A percentile compares a stretch with the other conserved stretches of the same genome.
Conservation (phyloP, 2,797 vertebrate genomes). For the Salmo trutta region DNA sequence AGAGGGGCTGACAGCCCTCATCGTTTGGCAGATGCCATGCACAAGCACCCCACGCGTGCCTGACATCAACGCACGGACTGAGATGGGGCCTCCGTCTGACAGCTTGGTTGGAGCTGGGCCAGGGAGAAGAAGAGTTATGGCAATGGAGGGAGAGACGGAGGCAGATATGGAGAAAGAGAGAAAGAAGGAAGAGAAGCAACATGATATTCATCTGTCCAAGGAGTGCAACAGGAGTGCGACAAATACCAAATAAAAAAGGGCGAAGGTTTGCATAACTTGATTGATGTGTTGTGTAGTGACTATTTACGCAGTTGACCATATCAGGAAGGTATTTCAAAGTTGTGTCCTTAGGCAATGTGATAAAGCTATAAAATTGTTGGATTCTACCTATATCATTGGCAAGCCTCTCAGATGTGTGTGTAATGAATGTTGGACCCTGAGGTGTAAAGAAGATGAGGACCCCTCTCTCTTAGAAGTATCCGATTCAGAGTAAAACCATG, state of each 20-base stretch:
- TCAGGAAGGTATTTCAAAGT: conserved; percentile 40
- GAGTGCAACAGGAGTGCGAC: conserved; percentile 59
- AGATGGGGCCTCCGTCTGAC: conserved; percentile 64
- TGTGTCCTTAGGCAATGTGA: conserved; percentile 41
- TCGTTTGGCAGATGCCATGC: conserved; percentile 56
- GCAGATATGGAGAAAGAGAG: conserved; percentile 11
- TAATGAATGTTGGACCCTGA: conserved; percentile 44
- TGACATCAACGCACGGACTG: conserved; percentile 1
- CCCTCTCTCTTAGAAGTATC: neutral
- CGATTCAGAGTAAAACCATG: conserved; percentile 47
- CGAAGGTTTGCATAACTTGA: conserved; percentile 53
- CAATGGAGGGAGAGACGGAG: conserved; percentile 21
- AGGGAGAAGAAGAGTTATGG: conserved; percentile 40
- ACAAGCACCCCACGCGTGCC: conserved; percentile 23
- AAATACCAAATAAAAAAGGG: conserved; percentile 55
- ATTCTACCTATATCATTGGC: conserved; percentile 55
- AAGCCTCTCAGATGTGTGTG: conserved; percentile 33
- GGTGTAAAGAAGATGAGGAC: conserved; percentile 48
- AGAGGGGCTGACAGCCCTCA: conserved; percentile 48
- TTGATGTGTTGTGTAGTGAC: conserved; percentile 50
- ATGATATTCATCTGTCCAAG: conserved; percentile 67
- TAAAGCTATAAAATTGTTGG: conserved; percentile 55
- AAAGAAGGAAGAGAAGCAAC: conserved; percentile 51
- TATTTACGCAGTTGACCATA: conserved; percentile 54
- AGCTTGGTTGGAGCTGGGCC: conserved; percentile 71